Conservation (phyloP, 1,140 invertebrate species). For the Heterodera schachtii region DNA sequence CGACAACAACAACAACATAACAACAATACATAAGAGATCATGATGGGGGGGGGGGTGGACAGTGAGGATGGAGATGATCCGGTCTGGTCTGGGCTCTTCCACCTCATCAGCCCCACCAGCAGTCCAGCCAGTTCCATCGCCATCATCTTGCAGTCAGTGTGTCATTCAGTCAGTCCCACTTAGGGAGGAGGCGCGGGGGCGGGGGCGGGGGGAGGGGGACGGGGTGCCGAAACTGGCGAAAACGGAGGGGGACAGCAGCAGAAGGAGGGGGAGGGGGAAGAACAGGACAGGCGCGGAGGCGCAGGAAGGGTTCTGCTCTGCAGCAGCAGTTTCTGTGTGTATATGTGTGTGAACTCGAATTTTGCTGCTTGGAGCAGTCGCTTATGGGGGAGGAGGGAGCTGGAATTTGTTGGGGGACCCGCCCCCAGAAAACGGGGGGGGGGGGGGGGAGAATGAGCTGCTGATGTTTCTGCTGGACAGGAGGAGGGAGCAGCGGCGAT, state of each 20-base stretch:
- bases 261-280: neutral
- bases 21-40: neutral
- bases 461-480: neutral
- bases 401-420: neutral
- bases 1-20: neutral
- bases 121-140: neutral
- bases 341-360: neutral
- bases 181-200: neutral
- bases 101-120: neutral
- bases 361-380: no score
- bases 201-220: no score
- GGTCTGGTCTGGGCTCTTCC: neutral
- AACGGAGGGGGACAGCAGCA: neutral
- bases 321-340: neutral
- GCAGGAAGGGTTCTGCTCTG: neutral
- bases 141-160: neutral
- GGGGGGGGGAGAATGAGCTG: neutral
- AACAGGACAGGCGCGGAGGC: neutral
- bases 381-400: neutral
- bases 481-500: neutral
- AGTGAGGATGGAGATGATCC: neutral
- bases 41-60: neutral
- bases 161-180: neutral
- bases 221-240: slow-evolving; percentile 14
- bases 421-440: neutral